A percentile compares a stretch with the other conserved stretches of the same genome.
These are phyloP conservation scores for Drosophila jambulina DNA, from an alignment of 1,140 invertebrate genomes.

Conservation along the genomic window DNA sequence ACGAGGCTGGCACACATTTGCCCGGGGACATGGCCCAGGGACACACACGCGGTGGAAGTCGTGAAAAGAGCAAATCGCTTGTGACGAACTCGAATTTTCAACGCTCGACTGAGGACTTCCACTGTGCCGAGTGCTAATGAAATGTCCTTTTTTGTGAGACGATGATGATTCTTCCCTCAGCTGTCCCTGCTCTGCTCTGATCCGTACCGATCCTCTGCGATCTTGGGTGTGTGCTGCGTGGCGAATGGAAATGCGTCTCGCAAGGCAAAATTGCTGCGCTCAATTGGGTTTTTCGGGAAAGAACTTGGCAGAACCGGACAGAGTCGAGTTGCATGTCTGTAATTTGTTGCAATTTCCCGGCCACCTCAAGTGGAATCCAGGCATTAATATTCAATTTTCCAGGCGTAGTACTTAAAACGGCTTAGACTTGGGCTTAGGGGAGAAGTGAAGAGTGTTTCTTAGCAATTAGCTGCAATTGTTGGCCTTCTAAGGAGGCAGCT, in stretches of 20 bases:
- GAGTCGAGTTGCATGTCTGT: conserved; percentile 33
- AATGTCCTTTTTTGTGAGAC: conserved; percentile 70
- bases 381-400: conserved; percentile 81
- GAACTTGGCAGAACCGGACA: background rate
- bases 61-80: conserved; percentile 82
- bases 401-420: conserved; percentile 65
- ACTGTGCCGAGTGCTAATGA: conserved; percentile 68
- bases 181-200: conserved; percentile 18
- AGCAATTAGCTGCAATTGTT: conserved; percentile 78
- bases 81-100: conserved; percentile 79
- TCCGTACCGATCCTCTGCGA: conserved; percentile 18
- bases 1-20: conserved; percentile 74
- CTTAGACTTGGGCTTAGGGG: conserved; percentile 42
- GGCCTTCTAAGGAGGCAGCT: conserved; percentile 58
- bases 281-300: conserved; percentile 60
- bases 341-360: conserved; percentile 77
- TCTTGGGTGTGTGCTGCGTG: conserved; percentile 50
- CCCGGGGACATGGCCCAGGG: conserved; percentile 33
- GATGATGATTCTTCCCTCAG: conserved; percentile 24
- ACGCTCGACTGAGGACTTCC: conserved; percentile 60
- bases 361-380: conserved; percentile 62
- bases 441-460: conserved; percentile 21
- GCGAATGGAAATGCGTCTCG: conserved; percentile 53
- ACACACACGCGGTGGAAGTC: conserved; percentile 49
- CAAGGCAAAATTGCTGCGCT: conserved; percentile 62